These are phyloP conservation scores for Rhinoptilus africanus DNA, from an alignment of 2,113 vertebrate species.

Conservation along the genomic window DNA sequence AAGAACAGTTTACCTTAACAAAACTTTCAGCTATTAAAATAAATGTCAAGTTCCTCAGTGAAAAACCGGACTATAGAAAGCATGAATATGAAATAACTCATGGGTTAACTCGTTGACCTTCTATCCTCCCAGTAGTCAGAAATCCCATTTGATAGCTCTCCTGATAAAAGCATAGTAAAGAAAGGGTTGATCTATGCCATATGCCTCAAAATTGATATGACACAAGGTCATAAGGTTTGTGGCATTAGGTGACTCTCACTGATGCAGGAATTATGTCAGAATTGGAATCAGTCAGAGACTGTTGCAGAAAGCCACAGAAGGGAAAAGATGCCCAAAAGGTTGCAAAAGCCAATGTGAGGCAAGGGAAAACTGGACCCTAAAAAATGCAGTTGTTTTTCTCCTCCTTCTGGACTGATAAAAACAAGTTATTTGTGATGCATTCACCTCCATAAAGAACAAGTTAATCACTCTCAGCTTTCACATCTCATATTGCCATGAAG, in stretches of 20 bases:
- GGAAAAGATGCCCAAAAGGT: neutral
- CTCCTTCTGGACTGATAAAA: neutral
- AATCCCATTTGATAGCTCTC: neutral
- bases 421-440: neutral
- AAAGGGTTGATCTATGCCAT: neutral
- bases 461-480: neutral
- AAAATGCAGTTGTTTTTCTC: neutral
- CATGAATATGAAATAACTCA: neutral
- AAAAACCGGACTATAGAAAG: neutral
- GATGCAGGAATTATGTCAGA: neutral
- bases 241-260: neutral
- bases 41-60: neutral
- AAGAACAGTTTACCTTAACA: neutral
- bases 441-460: neutral
- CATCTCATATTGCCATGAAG: neutral
- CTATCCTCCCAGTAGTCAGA: neutral
- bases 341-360: fast-evolving
- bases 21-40: neutral
- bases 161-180: neutral
- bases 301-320: neutral
- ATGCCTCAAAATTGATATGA: neutral
- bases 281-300: neutral
- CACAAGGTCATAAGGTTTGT: neutral
- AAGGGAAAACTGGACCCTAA: neutral
- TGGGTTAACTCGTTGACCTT: neutral